Base-by-base conservation (phyloP, 2,888 invertebrate genomes). In the Dermolepida albohirtum region DNA sequence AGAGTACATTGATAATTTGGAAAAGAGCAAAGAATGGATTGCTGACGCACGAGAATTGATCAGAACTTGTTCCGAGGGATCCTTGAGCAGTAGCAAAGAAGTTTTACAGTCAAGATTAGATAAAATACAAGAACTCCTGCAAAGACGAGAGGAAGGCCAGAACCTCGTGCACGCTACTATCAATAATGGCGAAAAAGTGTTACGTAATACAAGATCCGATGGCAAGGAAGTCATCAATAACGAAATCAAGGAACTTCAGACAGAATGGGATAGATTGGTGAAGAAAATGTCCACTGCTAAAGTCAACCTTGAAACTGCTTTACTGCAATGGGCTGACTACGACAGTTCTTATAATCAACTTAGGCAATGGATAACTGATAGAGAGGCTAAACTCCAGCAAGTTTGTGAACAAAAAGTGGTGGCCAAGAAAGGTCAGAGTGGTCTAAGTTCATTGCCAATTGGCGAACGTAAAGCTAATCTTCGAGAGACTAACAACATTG, bases 281-380 rank as follows among this genome's bases (percentile, higher is more conserved):
- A 94, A 94, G 83, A 96, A 95, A 82, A 92, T 96, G 87, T 93
- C 94, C 0, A 95, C 93, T 0, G 93, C 94, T 0, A 96, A 96
- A 83, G 95, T 95, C 11, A 92, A 94, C 76, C 83, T 97, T 41
- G 97, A 97, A 83, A 95, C 95, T 0, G 92, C 92, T 74, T 85
- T 96, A 11, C 85, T 97, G 44, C 96, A 97, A 88, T 97, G 97
- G 97, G 95, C 96, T 6, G 96, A 97, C 80, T 97, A 96, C 81
- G 96, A 94, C 80, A 96, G 96, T 64, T 96, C 95, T 67, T 96
- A 95, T 81, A 90, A 92, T 14, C 96, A 96, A 80, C 84, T 97
- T 22, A 93, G 96, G 78, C 94, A 96, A 87, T 97, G 97, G 96
- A 94, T 98, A 70, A 91, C 91, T 39, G 97, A 97, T 78, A 89